phyloP scores from a whole-genome alignment of 1,140 invertebrate species.

The Dendroctonus ponderosae region DNA sequence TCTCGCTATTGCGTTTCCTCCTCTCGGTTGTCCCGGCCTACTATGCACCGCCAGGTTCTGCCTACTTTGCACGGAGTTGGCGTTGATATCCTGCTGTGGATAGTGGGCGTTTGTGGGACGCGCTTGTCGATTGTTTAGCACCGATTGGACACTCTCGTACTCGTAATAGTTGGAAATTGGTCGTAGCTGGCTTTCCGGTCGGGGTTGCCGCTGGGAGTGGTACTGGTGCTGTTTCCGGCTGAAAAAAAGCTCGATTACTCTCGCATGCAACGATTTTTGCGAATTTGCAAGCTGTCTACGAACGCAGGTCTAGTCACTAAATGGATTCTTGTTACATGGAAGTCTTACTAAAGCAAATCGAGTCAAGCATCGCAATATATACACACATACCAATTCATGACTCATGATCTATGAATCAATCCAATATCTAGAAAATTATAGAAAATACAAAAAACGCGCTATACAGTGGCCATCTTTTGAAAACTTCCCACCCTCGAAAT shows the following conservation, averaged over 20 bases:
- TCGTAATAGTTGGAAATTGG: conserved; percentile 81
- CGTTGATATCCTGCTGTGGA: conserved; percentile 11
- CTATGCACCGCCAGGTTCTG: conserved; percentile 9
- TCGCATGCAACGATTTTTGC: no score
- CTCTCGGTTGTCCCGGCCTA: conserved; percentile 28
- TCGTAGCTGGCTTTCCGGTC: conserved; percentile 60
- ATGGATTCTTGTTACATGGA: no score
- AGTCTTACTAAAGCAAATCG: background rate
- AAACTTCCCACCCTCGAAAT: no score
- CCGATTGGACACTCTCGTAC: conserved; percentile 72
- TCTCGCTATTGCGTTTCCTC: conserved; percentile 7
- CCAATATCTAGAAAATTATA: no score
- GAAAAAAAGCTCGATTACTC: conserved; percentile 30
- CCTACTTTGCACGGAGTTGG: conserved; percentile 15
- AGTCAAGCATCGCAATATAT: no score
- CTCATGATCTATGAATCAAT: no score
- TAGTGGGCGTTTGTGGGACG: conserved; percentile 20
- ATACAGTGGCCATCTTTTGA: no score
- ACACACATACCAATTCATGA: no score
- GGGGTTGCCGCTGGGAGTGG: conserved; percentile 72
- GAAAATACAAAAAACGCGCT: no score
- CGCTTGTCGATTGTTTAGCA: conserved; percentile 46
- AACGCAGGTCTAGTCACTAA: no score
- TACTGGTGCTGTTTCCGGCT: conserved; percentile 71
- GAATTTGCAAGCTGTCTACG: no score